Percentiles rank a stretch among this genome's conserved stretches.
These are phyloP conservation scores for Pediacus dermestoides DNA, from an alignment of 2,888 invertebrate genomes.

Conservation along the genomic window DNA sequence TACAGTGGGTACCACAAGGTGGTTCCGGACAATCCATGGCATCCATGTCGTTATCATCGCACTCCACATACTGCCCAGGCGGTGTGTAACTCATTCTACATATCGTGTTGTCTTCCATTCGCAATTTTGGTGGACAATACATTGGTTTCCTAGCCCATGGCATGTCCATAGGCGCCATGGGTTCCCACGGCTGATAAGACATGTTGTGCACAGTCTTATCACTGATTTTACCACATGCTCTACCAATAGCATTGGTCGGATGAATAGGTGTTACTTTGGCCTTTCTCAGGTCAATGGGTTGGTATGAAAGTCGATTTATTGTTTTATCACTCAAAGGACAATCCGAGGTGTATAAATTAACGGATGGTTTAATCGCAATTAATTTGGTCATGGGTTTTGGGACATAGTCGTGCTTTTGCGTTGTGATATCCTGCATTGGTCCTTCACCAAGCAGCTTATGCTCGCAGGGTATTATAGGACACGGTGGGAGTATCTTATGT, in stretches of 20 bases:
- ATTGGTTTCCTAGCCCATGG: conserved; percentile 48
- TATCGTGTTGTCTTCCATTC: conserved; percentile 58
- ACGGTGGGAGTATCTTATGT: conserved; percentile 55
- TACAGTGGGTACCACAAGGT: conserved; percentile 35
- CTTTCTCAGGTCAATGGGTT: conserved; percentile 49
- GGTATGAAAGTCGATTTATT: conserved; percentile 56
- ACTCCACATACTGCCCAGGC: conserved; percentile 58
- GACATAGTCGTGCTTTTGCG: conserved; percentile 69
- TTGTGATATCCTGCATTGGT: conserved; percentile 71
- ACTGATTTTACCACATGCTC: conserved; percentile 41
- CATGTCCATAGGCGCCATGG: conserved; percentile 43
- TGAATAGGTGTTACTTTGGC: conserved; percentile 36
- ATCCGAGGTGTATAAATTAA: conserved; percentile 44
- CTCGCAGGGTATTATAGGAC: conserved; percentile 58
- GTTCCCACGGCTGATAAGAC: conserved; percentile 52
- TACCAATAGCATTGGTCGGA: conserved; percentile 38
- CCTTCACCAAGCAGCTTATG: conserved; percentile 61
- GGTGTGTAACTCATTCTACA: conserved; percentile 61
- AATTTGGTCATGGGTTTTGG: conserved; percentile 57
- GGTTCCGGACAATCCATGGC: conserved; percentile 49
- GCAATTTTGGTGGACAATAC: conserved; percentile 47
- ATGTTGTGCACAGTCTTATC: conserved; percentile 46
- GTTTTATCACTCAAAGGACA: conserved; percentile 53
- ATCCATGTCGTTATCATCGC: conserved; percentile 55
- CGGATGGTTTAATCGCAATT: conserved; percentile 45